Evolutionary conservation across 1,140 invertebrate genomes (phyloP).

Genomic region (Brachionus rubens): DNA sequence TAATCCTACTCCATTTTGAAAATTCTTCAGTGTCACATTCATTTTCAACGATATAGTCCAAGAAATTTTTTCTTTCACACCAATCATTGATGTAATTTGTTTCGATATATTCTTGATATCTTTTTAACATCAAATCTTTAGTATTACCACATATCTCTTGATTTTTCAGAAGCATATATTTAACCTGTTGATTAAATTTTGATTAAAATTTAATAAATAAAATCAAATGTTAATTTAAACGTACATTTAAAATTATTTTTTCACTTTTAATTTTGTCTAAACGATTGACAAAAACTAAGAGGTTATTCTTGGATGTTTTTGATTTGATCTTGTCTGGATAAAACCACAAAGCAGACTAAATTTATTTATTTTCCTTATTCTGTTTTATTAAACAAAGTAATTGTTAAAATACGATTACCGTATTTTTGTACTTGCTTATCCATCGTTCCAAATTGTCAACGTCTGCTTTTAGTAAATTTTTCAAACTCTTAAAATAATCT

Average conservation of each 20-base stretch:
- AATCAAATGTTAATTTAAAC: too few species aligned
- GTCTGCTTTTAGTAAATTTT: background rate
- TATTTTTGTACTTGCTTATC: background rate
- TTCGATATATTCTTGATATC: too few species aligned
- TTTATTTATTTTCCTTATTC: background rate
- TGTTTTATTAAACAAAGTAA: background rate
- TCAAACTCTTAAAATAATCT: background rate
- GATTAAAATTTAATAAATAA: background rate
- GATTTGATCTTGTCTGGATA: background rate
- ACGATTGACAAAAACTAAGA: background rate
- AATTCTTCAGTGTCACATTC: too few species aligned
- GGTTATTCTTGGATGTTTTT: background rate
- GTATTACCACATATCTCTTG: too few species aligned
- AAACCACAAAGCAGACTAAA: background rate
- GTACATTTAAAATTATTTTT: too few species aligned
- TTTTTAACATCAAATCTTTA: too few species aligned
- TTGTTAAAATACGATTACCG: background rate
- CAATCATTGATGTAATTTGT: too few species aligned
- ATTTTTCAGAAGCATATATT: too few species aligned
- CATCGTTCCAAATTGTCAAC: background rate
- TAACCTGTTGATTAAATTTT: too few species aligned
- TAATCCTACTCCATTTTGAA: background rate
- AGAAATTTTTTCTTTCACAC: background rate
- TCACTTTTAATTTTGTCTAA: background rate
- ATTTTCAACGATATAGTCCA: too few species aligned